A percentile compares a stretch with the other conserved stretches of the same genome.
Conservation (phyloP, 1,140 invertebrate genomes). For the Bombus vancouverensis region DNA sequence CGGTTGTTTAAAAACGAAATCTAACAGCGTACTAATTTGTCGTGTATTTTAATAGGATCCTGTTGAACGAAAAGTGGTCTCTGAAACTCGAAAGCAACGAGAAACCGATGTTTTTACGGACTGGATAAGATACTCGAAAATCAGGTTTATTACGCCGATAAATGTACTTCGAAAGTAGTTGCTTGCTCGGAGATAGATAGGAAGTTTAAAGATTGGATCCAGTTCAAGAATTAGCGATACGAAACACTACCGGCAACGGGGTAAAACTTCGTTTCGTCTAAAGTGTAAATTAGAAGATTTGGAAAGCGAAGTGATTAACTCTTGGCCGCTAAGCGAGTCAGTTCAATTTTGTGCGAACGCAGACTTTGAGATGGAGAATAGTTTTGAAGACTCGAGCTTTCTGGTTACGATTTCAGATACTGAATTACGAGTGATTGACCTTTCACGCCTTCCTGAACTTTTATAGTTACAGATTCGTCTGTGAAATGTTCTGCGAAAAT, state of each 20-base stretch:
- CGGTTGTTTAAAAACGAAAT: background rate
- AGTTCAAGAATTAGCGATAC: background rate
- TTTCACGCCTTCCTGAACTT: no score
- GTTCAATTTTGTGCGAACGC: background rate
- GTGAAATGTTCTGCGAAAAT: no score
- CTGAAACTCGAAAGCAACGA: background rate
- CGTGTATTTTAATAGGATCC: background rate
- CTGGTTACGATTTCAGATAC: background rate
- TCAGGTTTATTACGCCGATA: background rate
- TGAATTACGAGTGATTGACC: background rate
- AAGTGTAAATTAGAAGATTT: slow-evolving; percentile 12
- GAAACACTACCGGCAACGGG: background rate
- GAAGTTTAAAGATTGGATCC: background rate
- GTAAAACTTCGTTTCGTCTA: background rate
- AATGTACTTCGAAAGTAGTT: background rate
- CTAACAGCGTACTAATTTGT: background rate
- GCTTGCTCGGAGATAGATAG: background rate
- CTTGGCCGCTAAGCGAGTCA: background rate
- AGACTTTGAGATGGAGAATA: background rate
- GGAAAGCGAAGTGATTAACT: background rate
- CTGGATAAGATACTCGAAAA: background rate
- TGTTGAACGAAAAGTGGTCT: background rate
- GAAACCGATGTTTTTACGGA: background rate
- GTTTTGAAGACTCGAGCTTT: background rate
- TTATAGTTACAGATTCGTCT: no score